Evolutionary conservation across 2,113 vertebrate species (phyloP).

Genomic region (Oreamnos americanus): DNA sequence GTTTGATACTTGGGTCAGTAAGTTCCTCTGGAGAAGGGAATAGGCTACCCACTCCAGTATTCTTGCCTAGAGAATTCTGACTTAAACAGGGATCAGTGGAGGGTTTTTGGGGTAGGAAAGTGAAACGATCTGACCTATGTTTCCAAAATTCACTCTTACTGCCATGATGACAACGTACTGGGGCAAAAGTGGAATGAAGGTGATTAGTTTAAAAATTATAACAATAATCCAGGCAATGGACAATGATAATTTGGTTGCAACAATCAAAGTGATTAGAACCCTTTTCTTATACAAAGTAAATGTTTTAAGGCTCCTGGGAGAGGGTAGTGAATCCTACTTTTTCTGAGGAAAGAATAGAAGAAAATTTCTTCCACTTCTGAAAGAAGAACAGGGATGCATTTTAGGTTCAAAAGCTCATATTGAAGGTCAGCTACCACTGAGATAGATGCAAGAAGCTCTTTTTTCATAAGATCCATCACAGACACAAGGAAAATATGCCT

Average conservation of each 20-base stretch:
- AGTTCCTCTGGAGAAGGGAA: background rate
- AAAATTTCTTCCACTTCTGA: background rate
- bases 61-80: background rate
- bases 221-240: background rate
- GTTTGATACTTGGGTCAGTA: accelerated
- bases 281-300: background rate
- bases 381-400: background rate
- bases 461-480: background rate
- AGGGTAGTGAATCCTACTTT: background rate
- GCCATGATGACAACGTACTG: background rate
- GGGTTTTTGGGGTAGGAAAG: background rate
- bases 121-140: background rate
- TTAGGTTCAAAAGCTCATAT: background rate
- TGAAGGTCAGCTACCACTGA: background rate
- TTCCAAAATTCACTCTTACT: background rate
- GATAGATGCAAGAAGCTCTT: background rate
- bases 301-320: background rate
- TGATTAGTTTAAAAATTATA: background rate
- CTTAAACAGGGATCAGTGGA: background rate
- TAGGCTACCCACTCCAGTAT: background rate
- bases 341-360: background rate
- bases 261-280: background rate
- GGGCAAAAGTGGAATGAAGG: background rate
- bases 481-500: background rate
- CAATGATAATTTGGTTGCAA: background rate